phyloP scores from a whole-genome alignment of 2,797 vertebrate species.

The Myotis daubentonii region DNA sequence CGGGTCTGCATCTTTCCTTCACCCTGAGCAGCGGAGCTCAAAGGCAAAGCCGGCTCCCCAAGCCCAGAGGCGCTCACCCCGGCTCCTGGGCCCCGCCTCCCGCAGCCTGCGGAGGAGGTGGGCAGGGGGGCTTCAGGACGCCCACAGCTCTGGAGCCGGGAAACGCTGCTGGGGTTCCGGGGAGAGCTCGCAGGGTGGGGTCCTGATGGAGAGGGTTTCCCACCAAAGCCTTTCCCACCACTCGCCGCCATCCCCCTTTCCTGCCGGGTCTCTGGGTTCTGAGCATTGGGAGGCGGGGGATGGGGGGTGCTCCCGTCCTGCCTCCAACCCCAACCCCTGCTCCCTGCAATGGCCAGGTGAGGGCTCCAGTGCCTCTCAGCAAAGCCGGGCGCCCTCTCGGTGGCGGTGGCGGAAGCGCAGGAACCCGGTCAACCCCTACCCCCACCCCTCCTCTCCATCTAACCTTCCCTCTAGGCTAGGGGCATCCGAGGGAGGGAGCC shows the following conservation, averaged over 20 bases:
- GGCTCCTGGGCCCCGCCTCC: background rate
- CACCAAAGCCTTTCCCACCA: background rate
- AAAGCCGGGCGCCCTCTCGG: background rate
- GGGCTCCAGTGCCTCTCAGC: constrained; percentile 58
- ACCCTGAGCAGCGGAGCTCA: background rate
- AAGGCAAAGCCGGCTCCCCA: background rate
- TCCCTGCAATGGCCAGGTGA: constrained; percentile 68
- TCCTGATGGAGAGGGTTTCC: background rate
- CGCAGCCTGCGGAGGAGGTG: background rate
- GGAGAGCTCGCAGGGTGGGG: constrained; percentile 25
- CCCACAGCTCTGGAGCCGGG: background rate
- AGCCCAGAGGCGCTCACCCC: background rate
- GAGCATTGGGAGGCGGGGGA: background rate
- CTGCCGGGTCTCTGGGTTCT: background rate
- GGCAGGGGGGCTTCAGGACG: background rate
- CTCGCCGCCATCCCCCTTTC: background rate
- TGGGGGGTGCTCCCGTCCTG: background rate
- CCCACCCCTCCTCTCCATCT: too few species aligned
- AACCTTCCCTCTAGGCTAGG: constrained; percentile 30
- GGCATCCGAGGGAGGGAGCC: constrained; percentile 25
- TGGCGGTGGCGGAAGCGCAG: background rate
- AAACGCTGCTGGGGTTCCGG: background rate
- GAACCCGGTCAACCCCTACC: background rate
- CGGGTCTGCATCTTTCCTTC: background rate
- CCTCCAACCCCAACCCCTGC: background rate